These are phyloP conservation scores for Hydrozoanthus gracilis DNA, from an alignment of 92 coral and sea anemone species.

Conservation along the genomic window DNA sequence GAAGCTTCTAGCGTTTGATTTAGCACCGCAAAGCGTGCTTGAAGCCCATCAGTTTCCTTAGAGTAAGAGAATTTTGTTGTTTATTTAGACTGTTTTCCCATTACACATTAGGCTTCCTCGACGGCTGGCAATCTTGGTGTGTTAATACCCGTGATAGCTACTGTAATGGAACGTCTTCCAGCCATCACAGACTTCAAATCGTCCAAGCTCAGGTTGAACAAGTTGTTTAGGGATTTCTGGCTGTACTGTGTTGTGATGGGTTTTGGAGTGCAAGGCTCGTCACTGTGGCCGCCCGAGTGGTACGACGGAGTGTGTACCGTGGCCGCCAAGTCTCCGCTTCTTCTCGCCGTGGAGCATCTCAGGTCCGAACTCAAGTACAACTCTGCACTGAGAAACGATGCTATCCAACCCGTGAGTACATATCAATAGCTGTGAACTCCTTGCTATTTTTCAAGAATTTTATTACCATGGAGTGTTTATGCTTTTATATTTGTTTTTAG, in stretches of 20 bases:
- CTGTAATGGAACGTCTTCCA: conserved; percentile 84
- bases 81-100: neutral
- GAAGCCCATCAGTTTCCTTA: no score
- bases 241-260: conserved; percentile 98
- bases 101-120: conserved; percentile 83
- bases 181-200: conserved; percentile 95
- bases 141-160: conserved; percentile 92
- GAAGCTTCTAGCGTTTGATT: no score
- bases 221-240: conserved; percentile 97
- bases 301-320: conserved; percentile 90
- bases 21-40: no score
- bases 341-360: conserved; percentile 90
- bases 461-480: no score
- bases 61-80: no score
- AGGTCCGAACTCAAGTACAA: conserved; percentile 94
- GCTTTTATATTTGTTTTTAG: no score
- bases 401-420: conserved; percentile 91
- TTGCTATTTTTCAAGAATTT: no score
- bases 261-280: conserved; percentile 91
- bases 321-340: conserved; percentile 90
- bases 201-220: conserved; percentile 92
- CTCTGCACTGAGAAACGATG: conserved; percentile 93
- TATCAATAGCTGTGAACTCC: no score
- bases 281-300: conserved; percentile 95
- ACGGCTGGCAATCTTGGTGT: conserved; percentile 99